Evolutionary conservation across 2,113 vertebrate species (phyloP).

Genomic region (Lycaon pictus): DNA sequence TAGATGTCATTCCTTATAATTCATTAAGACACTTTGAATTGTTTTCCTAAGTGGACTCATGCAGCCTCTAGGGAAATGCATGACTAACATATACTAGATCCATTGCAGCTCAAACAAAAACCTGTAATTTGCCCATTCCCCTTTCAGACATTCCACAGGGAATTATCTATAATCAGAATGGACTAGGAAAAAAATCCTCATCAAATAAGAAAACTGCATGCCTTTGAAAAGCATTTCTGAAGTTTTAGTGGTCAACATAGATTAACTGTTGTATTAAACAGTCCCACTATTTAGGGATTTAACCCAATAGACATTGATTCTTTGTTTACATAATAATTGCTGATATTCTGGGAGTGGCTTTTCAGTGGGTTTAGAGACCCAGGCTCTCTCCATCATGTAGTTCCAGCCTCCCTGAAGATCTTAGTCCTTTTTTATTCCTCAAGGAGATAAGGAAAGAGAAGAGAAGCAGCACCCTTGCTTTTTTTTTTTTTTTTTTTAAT

Average conservation of each 20-base stretch:
- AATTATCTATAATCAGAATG: neutral
- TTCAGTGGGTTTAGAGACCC: neutral
- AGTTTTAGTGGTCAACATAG: neutral
- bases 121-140: neutral
- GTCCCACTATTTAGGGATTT: neutral
- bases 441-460: neutral
- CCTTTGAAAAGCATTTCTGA: slow-evolving; percentile 18
- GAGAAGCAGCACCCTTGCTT: rapidly evolving
- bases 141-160: neutral
- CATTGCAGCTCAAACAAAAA: neutral
- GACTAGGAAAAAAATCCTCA: neutral
- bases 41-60: slow-evolving; percentile 1
- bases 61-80: neutral
- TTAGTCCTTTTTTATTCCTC: neutral
- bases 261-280: neutral
- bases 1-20: slow-evolving; percentile 28
- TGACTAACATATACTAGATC: neutral
- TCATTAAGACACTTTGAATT: slow-evolving; percentile 63
- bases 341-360: neutral
- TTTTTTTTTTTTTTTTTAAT: neutral
- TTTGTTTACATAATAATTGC: neutral
- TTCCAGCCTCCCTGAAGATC: neutral
- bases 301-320: neutral
- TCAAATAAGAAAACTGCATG: neutral
- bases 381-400: neutral